Evolutionary conservation across 2,797 vertebrate genomes (phyloP), one percentile per base, ranked within the genome.

Genomic region (Cyclura pinguis): DNA sequence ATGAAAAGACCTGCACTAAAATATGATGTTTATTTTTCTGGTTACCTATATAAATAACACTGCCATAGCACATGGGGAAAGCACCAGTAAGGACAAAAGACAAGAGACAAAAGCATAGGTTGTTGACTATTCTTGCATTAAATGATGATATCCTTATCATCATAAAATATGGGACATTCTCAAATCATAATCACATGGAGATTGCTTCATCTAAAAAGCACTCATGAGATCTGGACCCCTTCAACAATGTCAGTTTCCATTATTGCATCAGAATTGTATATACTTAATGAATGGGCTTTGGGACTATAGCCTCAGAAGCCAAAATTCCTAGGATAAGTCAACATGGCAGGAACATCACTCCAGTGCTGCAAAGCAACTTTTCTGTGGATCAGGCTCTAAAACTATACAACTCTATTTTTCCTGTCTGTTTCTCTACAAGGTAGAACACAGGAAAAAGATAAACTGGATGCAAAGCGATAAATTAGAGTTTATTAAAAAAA

Each of bases 381-480:
- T 64, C 42, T 85, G 42, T 72, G 62, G 35, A 59, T 29, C 47
- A 38, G 59, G 27, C 27, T 47, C 9, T 59, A 69, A 80, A 84
- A 69, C 74, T 69, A 78, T 76, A 80, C 13, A 32, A 47, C 18
- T 24, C 3, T 59, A 24, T 62, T 42, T 64, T 38, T n/a, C 20
- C 6, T 62, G 9, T 81, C 62, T 88, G 22, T 38, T 59, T 38
- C 8, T 67, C 0, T 55, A 16, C 77, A 50, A 87, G 50, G 13
- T 22, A 7, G 38, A 89, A 0, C 0, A 89, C 72, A 47, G 42
- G 7, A 27, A 64, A 92, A 90, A 88, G 78, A 78, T 29, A 91
- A 89, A 7, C 47, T 24, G 80, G 88, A 52, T 55, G 85, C 80
- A 93, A 88, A 87, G 18, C 42, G 29, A 59, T 9, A 3, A 55